These are phyloP conservation scores for Pelobates fuscus DNA, from an alignment of 2,113 vertebrate genomes.

Conservation along the genomic window DNA sequence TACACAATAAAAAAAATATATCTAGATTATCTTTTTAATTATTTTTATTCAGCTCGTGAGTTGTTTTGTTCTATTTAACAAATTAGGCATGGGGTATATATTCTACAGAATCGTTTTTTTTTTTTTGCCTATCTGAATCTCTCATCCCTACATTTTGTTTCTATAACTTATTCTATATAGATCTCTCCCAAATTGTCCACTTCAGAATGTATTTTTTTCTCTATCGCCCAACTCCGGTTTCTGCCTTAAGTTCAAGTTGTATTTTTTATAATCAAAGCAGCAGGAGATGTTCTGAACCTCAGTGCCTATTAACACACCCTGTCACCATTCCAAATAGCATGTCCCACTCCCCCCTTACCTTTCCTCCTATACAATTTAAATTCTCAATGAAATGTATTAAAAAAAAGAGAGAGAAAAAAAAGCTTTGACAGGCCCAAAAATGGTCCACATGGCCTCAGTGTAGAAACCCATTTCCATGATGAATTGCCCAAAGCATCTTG, in stretches of 20 bases:
- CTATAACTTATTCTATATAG: slow-evolving; percentile 60
- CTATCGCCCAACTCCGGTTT: slow-evolving; percentile 2
- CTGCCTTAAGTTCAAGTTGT: slow-evolving; percentile 18
- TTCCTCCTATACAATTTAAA: slow-evolving; percentile 94
- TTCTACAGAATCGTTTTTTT: neutral
- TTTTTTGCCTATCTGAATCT: slow-evolving; percentile 39
- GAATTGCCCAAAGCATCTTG: slow-evolving; percentile 97
- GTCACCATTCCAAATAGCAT: slow-evolving; percentile 45
- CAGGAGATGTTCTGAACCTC: slow-evolving; percentile 42
- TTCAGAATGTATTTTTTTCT: neutral
- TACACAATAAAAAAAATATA: too few species aligned
- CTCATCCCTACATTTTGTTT: slow-evolving; percentile 53
- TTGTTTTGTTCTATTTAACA: too few species aligned
- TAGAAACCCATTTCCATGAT: slow-evolving; percentile 99
- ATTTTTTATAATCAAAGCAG: slow-evolving; percentile 42
- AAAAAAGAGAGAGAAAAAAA: slow-evolving; percentile 61
- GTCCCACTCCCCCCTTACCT: slow-evolving; percentile 40
- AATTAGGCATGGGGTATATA: too few species aligned
- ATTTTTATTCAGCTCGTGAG: too few species aligned
- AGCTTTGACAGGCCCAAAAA: slow-evolving; percentile 96
- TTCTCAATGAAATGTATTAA: slow-evolving; percentile 99
- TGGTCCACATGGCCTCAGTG: slow-evolving; percentile 98
- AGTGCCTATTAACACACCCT: slow-evolving; percentile 44
- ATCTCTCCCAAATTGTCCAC: slow-evolving; percentile 79
- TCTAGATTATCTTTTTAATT: too few species aligned